Base-by-base conservation (phyloP, 2,797 vertebrate genomes). In the Anas flavirostris region DNA sequence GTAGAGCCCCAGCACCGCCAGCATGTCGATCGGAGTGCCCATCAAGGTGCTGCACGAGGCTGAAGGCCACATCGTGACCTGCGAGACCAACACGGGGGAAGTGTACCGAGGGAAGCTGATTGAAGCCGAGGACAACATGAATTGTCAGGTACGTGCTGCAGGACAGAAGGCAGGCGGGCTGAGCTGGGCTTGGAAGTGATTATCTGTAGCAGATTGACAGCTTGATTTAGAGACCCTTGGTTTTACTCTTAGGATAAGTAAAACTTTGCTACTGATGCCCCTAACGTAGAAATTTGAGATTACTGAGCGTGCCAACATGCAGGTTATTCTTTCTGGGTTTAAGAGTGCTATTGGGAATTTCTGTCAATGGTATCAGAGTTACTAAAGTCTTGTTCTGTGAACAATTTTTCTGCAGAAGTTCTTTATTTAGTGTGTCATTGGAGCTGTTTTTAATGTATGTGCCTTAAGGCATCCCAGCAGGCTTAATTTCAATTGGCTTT, bases 101-200 rank as follows among this genome's bases (percentile, higher is more conserved):
- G 99, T 99, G 26, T 99, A 99, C 91, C 97, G 99, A 10, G 99
- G 99, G 58, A 99, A 99, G 87, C 98, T 99, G 31, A 99, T 99
- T 0, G 99, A 99, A 94, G 99, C 99, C 0, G 99, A 99, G 86
- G 99, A 99, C 97, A 99, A 99, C 98, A 99, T 99, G 99, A 99
- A 99, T 94, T 99, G 99, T 94, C 99, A 99, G 99, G 99, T 99
- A 94, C 2, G 7, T 50, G 46, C 58, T 59, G 48, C 50, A 10
- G 16, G 17, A 3, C 16, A 3, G 22, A 23, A n/a, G 22, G 37
- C 29, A 12, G 23, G 8, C 1, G 23, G 0, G 8, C 37, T 52
- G 31, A 15, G 43, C 9, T 70, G 5, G 35, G 14, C 15, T 43
- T 55, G 28, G 15, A 23, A 48, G 18, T 14, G 18, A 29, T 16